A percentile compares a stretch with the other conserved stretches of the same genome.
Conservation (phyloP, 2,888 invertebrate genomes). For the Argynnis bischoffii region DNA sequence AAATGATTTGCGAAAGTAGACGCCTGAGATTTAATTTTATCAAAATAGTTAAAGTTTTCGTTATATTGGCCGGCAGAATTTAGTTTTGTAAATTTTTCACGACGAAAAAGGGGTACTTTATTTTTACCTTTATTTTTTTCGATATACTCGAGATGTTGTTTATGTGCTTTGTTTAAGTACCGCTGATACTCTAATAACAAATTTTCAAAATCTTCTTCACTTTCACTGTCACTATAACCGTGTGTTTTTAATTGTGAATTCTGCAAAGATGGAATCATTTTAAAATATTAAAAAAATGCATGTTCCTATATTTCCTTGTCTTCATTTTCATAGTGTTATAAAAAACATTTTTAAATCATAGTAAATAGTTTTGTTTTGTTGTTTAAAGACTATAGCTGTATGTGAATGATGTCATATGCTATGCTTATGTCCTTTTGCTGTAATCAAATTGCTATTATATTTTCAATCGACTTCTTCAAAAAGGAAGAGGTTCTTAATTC, state of each 20-base stretch:
- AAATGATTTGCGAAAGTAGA: conserved; percentile 8
- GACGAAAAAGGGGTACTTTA: conserved; percentile 62
- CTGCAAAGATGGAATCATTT: conserved; percentile 48
- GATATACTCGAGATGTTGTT: conserved; percentile 59
- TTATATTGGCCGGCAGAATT: conserved; percentile 46
- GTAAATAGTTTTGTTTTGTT: too few species aligned
- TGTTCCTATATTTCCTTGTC: too few species aligned
- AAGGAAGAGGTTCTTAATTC: too few species aligned
- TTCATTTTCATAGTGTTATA: too few species aligned
- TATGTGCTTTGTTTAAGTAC: conserved; percentile 70
- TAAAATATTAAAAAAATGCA: too few species aligned
- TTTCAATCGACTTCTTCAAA: too few species aligned
- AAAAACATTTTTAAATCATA: too few species aligned
- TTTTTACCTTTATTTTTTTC: conserved; percentile 67
- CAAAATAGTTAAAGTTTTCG: conserved; percentile 43
- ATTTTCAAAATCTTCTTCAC: conserved; percentile 67
- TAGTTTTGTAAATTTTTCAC: conserved; percentile 59
- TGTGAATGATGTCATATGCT: too few species aligned
- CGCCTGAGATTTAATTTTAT: conserved; percentile 24
- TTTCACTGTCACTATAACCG: conserved; percentile 60
- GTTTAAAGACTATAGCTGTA: too few species aligned
- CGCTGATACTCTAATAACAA: conserved; percentile 70
- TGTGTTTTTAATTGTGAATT: conserved; percentile 54
- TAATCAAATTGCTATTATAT: too few species aligned
- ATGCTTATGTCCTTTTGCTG: too few species aligned